Conservation (phyloP, 2,797 vertebrate genomes). For the Siniperca scherzeri region DNA sequence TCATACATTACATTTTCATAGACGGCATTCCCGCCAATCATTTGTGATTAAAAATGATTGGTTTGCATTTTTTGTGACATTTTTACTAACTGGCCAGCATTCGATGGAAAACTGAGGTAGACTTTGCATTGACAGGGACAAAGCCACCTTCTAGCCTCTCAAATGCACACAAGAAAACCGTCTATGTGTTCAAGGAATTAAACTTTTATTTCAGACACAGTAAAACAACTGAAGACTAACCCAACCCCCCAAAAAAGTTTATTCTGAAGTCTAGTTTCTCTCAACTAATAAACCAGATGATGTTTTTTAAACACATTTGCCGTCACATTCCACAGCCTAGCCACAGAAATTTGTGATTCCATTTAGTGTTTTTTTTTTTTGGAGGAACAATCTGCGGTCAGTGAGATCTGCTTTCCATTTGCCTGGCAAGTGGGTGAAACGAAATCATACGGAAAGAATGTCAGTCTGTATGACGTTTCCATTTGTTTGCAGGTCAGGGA, state of each 20-base stretch:
- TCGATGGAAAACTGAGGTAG: neutral
- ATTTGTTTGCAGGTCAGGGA: conserved; percentile 68
- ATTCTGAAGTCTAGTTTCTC: conserved; percentile 22
- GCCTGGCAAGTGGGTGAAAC: conserved; percentile 70
- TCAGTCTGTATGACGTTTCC: conserved; percentile 69
- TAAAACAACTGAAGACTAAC: conserved; percentile 13
- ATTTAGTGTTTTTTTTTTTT: conserved; percentile 48
- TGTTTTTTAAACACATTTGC: conserved; percentile 58
- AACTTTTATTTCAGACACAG: conserved; percentile 31
- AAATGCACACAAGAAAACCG: conserved; percentile 33
- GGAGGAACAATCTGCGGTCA: conserved; percentile 77
- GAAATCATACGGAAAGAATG: conserved; percentile 69
- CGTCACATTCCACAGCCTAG: conserved; percentile 69
- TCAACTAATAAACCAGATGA: conserved; percentile 35
- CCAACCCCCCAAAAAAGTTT: neutral
- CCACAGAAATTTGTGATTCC: conserved; percentile 80
- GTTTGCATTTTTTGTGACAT: conserved; percentile 28
- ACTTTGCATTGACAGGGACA: conserved; percentile 28
- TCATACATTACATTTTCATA: conserved; percentile 34
- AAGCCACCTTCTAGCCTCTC: conserved; percentile 20
- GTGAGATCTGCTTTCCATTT: conserved; percentile 75
- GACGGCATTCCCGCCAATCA: conserved; percentile 50
- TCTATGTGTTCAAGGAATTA: neutral
- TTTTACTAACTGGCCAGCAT: conserved; percentile 20
- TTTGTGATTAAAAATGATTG: conserved; percentile 51